Base-by-base conservation (phyloP, 2,113 vertebrate genomes). In the Chlorodrepanis virens region DNA sequence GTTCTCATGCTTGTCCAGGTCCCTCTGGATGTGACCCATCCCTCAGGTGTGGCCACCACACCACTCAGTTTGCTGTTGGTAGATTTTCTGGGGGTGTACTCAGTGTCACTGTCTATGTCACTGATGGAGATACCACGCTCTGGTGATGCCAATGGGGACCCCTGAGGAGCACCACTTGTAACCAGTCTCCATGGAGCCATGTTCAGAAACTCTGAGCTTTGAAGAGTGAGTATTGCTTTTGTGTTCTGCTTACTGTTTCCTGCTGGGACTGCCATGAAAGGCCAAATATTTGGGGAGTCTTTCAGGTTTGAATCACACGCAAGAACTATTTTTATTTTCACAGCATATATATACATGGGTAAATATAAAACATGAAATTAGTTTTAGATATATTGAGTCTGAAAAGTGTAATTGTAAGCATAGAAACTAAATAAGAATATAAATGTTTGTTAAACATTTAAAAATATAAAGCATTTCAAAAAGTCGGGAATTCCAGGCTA, bases 111-210 rank as follows among this genome's bases (percentile, higher is more conserved):
- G 11, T 35, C 35, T 22, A 2, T 33, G 64, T 42, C 42, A n/a
- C 1, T n/a, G 72, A 44, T 25, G 37, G 75, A 39, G 57, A 11
- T n/a, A 8, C 0, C 29, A n/a, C 2, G 0, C 44, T 22, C 16
- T 11, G 60, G 13, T 71, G 33, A 23, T 71, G 33, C 33, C 44
- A 24, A 0, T 39, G 15, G 4, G 4, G 57, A 19, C 6, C 44
- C 44, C 52, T 39, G 37, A 28, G 37, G 15, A 61, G 2, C 11
- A 18, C 7, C 44, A 39, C 44, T 44, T 47, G 8, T 59, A 20
- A 24, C 20, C 33, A 10, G 5, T 50, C 22, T 44, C 29, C 18
- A 12, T 3, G 23, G 39, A 79, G 12, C 22, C 18, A 4, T 15
- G 29, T 42, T 85, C 39, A 65, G 35, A 57, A 85, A 53, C 23